Conservation (phyloP, 92 coral and sea anemone genomes). For the Palythoa grandis region DNA sequence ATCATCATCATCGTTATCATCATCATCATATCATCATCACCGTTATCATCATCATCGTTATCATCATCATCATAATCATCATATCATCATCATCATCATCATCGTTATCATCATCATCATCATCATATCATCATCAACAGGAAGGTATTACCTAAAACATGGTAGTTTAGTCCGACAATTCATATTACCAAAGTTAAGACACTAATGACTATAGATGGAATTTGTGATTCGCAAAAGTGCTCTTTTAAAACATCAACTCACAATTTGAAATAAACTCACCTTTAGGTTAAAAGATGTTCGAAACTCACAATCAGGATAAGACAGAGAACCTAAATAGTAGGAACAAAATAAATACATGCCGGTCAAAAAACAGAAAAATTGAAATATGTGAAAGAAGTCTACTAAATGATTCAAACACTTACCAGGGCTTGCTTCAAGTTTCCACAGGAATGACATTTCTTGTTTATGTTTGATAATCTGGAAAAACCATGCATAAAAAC, state of each 20-base stretch:
- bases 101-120: background rate
- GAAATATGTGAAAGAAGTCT: background rate
- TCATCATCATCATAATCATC: background rate
- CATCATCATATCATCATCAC: background rate
- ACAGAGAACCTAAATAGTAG: constrained; percentile 43
- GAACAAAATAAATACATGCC: background rate
- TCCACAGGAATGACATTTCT: constrained; percentile 83
- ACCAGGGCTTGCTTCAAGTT: constrained; percentile 51
- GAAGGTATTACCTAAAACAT: background rate
- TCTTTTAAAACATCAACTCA: background rate
- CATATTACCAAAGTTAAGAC: background rate
- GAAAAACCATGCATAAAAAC: background rate
- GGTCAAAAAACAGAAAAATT: background rate
- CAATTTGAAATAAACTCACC: background rate
- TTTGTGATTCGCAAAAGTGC: background rate
- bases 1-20: background rate
- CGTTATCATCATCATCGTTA: background rate
- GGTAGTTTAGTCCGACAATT: too few relatives aligned
- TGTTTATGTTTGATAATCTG: constrained; percentile 65
- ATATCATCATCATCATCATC: background rate
- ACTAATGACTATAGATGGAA: background rate
- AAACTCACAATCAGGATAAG: constrained; percentile 64
- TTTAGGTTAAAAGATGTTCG: constrained; percentile 49
- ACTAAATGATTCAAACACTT: background rate
- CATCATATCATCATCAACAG: background rate